A percentile compares a stretch with the other conserved stretches of the same genome.
Conservation (phyloP, 2,113 vertebrate genomes). For the Lampris incognitus region DNA sequence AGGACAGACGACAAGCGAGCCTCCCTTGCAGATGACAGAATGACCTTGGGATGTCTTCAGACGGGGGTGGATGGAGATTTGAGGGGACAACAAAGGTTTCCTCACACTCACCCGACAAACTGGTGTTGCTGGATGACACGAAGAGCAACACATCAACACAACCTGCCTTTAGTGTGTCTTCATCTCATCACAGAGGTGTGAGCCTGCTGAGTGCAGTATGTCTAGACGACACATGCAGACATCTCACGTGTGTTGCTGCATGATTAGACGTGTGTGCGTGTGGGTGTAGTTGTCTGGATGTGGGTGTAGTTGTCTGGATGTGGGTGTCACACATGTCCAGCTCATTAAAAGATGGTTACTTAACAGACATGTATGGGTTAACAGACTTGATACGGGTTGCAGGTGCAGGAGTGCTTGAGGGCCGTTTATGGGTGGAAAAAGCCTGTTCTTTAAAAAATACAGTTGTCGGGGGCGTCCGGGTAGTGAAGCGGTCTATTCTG, state of each 20-base stretch:
- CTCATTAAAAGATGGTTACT: too few species aligned
- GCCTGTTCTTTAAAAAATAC: too few species aligned
- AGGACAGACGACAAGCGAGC: constrained; percentile 44
- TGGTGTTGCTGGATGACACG: neutral
- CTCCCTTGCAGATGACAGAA: constrained; percentile 38
- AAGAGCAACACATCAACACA: constrained; percentile 23
- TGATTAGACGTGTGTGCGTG: neutral
- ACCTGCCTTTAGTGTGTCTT: neutral
- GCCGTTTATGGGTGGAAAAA: too few species aligned
- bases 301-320: too few species aligned
- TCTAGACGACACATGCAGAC: neutral
- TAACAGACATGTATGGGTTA: too few species aligned
- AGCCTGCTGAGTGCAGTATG: neutral
- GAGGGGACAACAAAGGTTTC: constrained; percentile 9
- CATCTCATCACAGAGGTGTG: neutral
- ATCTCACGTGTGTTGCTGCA: neutral
- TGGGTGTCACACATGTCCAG: too few species aligned
- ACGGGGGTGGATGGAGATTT: neutral
- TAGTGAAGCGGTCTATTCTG: too few species aligned
- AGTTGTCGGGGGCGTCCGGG: too few species aligned
- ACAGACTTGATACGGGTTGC: too few species aligned
- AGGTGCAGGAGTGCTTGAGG: too few species aligned
- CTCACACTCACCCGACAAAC: neutral
- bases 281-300: neutral
- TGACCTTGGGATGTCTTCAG: constrained; percentile 57